Base-by-base conservation (phyloP, 2,888 invertebrate species). In the Drosophila subquinaria region DNA sequence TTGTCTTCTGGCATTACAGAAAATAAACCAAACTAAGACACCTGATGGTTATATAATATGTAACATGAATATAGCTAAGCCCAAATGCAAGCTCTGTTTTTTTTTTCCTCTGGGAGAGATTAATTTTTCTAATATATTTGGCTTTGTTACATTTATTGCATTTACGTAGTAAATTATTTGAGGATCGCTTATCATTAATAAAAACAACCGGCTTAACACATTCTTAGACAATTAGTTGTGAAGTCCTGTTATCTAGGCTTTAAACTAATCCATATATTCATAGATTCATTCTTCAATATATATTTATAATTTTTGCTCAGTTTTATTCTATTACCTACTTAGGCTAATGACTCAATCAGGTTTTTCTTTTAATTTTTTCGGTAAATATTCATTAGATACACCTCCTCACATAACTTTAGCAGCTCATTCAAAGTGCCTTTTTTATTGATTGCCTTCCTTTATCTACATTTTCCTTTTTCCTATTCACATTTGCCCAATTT, bases 391-490 rank as follows among this genome's bases (percentile, higher is more conserved):
- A 8, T 30, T 30, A 30, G 8, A 8, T 30, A 30, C 8, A 8
- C 8, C 8, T 45, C 10, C 3, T 33, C 20, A 9, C 10, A n/a
- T 20, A 43, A 23, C 56, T 17, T 11, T 2, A 0, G 5, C 47
- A 65, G 65, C 62, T 78, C 76, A 79, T 62, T 72, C 72, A 78
- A 75, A 74, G 56, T 66, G 36, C 8, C 47, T 64, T 56, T 8
- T n/a, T 43, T n/a, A 17, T 56, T 51, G 35, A 23, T 38, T 51
- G 64, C 61, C 45, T 55, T 48, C 1, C 51, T 23, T 48, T 43
- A 20, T 52, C 10, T 8, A 20, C 4, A 20, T 56, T 42, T 48
- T 47, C 15, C 15, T 33, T 23, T 59, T 10, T 47, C 11, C 35
- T 33, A 52, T 56, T 1, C 40, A 43, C 33, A 15, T 15, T 61